These are phyloP conservation scores for Neotoma lepida DNA, from an alignment of 2,113 vertebrate species.

Conservation along the genomic window DNA sequence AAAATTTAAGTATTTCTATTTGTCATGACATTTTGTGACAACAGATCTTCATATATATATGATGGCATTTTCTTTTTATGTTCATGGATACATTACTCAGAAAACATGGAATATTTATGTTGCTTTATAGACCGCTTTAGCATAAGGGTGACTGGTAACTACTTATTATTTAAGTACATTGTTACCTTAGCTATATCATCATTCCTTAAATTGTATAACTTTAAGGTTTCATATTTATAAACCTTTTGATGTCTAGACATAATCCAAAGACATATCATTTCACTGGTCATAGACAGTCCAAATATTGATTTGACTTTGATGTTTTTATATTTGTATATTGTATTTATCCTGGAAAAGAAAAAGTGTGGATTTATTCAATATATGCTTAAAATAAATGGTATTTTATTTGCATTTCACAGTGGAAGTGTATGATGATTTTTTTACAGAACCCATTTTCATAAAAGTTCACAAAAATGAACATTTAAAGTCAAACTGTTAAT, in stretches of 20 bases:
- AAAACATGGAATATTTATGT: slow-evolving; percentile 16
- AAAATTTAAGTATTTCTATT: slow-evolving; percentile 13
- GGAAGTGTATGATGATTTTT: neutral
- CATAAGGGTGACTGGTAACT: neutral
- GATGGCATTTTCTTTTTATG: slow-evolving; percentile 21
- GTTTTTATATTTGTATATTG: neutral
- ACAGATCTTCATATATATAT: neutral
- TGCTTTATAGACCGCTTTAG: neutral
- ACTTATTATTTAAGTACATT: neutral
- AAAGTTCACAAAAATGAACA: slow-evolving; percentile 28
- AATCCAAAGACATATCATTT: neutral
- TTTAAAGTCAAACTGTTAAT: neutral
- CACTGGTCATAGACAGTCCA: neutral
- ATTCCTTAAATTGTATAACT: neutral
- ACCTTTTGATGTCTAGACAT: neutral
- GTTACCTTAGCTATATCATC: neutral
- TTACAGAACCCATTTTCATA: slow-evolving; percentile 10
- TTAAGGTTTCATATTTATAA: slow-evolving; percentile 30
- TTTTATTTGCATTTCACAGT: slow-evolving; percentile 42
- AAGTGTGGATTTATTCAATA: slow-evolving; percentile 7
- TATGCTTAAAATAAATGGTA: slow-evolving; percentile 17
- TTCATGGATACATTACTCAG: neutral
- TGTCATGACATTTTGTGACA: neutral
- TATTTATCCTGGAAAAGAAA: neutral
- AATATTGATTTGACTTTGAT: slow-evolving; percentile 4